phyloP scores from a whole-genome alignment of 1,140 invertebrate species.

The Brachionus plicatilis region DNA sequence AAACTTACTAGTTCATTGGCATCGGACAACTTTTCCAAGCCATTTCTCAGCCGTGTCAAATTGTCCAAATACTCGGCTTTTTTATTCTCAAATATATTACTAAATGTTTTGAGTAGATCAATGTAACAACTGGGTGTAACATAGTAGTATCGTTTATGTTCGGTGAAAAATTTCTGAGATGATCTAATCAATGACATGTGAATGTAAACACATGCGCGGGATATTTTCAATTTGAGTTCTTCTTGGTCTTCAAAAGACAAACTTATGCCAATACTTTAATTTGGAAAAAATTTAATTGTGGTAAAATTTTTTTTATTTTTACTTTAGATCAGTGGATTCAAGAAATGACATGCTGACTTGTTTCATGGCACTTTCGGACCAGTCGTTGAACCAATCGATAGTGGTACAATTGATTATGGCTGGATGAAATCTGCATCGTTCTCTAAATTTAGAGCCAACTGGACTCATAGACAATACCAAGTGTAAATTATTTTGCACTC shows the following conservation, averaged over 20 bases:
- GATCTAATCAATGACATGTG: conserved; percentile 66
- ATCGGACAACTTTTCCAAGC: conserved; percentile 50
- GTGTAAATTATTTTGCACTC: conserved; percentile 70
- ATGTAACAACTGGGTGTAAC: conserved; percentile 79
- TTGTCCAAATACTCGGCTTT: conserved; percentile 49
- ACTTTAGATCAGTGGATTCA: neutral
- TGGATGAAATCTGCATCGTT: conserved; percentile 75
- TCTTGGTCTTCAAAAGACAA: conserved; percentile 29
- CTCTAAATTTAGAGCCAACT: conserved; percentile 66
- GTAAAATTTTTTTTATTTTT: neutral
- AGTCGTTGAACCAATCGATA: conserved; percentile 80
- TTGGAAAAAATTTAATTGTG: neutral
- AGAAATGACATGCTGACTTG: conserved; percentile 28
- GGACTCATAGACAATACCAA: conserved; percentile 78
- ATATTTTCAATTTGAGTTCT: conserved; percentile 48
- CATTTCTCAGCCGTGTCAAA: conserved; percentile 46
- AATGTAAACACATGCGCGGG: conserved; percentile 61
- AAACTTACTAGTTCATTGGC: conserved; percentile 51
- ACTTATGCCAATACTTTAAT: neutral
- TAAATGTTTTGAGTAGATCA: conserved; percentile 71
- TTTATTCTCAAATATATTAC: conserved; percentile 49
- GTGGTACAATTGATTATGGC: conserved; percentile 76
- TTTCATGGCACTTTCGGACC: conserved; percentile 67
- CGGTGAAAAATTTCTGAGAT: conserved; percentile 66
- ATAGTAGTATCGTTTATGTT: conserved; percentile 74